phyloP scores from a whole-genome alignment of 1,140 invertebrate species.

The Conus betulinus region DNA sequence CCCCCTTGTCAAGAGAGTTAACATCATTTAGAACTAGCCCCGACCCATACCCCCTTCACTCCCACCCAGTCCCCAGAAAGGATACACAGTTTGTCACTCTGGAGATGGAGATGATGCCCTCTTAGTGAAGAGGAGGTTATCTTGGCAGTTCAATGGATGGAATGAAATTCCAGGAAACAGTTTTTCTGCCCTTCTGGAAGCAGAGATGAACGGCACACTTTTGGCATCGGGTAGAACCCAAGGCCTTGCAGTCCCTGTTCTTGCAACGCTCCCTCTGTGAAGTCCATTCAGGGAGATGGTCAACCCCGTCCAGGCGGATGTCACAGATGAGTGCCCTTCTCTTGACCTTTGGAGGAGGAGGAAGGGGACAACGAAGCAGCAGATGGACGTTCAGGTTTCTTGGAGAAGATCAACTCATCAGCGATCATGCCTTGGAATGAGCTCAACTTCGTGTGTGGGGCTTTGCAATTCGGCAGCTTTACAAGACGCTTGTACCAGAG shows the following conservation, averaged over 20 bases:
- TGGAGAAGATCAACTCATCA: too few species aligned
- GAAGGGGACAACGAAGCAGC: too few species aligned
- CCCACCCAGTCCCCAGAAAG: too few species aligned
- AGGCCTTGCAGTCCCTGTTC: neutral
- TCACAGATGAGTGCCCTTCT: neutral
- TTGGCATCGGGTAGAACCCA: slow-evolving; percentile 17
- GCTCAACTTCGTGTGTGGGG: neutral
- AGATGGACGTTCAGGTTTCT: too few species aligned
- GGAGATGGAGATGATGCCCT: too few species aligned
- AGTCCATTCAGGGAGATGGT: neutral
- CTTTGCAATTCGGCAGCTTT: neutral
- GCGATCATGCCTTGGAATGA: neutral
- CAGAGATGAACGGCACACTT: slow-evolving; percentile 35
- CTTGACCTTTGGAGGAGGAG: too few species aligned
- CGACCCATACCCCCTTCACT: too few species aligned
- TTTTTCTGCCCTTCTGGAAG: slow-evolving; percentile 38
- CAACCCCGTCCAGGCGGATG: neutral
- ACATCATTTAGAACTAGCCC: too few species aligned
- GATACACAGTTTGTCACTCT: too few species aligned
- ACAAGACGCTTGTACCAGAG: slow-evolving; percentile 50
- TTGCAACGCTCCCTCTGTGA: neutral
- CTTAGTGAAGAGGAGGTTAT: too few species aligned
- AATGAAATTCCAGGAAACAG: slow-evolving; percentile 40
- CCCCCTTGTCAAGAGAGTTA: too few species aligned
- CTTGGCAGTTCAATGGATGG: too few species aligned